Evolutionary conservation across 2,797 vertebrate species (phyloP), one percentile per base, ranked within the genome.

Genomic region (Molossus molossus): DNA sequence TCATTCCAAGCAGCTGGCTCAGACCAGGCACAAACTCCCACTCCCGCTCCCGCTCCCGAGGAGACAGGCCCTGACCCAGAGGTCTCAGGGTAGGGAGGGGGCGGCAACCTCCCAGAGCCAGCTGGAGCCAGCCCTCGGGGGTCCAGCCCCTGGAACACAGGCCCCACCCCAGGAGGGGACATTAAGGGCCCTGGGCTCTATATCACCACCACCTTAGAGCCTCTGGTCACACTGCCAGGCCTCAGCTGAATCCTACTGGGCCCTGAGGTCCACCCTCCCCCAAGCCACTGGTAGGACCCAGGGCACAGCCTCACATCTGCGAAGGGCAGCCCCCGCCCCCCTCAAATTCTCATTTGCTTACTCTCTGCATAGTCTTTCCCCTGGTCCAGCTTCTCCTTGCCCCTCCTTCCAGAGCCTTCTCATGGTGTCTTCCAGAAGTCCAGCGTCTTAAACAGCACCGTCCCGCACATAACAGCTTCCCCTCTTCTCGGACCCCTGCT

Each of bases 11-110:
- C 94, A 96, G 79, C 94, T 94, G 95, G 88, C 65, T 77, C 65
- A 29, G 70, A 67, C 87, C 33, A n/a, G 82, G 87, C 88, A n/a
- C 91, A 55, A 57, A 89, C 82, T 94, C 82, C 92, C 73, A 89
- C 82, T 94, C 82, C 92, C 73, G 33, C 33, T 45, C 40, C 40
- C 72, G 85, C 48, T 87, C 85, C 95, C 13, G 55, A n/a, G 86
- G 58, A 94, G 94, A 89, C 29, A 53, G 70, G 93, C 90, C 92
- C 97, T 97, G 97, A 97, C 92, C 96, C 79, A 55, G 70, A 40
- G 94, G 96, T 96, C 96, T 91, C 1, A 27, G 64, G 86, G 70
- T 87, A 62, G 62, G 64, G 57, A 12, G 15, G 67, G 58, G 58
- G 40, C 11, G 73, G 21, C 13, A 6, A 62, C 69, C 29, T 93